These are phyloP conservation scores for Rhorus exstirpatorius DNA, from an alignment of 2,888 invertebrate genomes.

Conservation along the genomic window DNA sequence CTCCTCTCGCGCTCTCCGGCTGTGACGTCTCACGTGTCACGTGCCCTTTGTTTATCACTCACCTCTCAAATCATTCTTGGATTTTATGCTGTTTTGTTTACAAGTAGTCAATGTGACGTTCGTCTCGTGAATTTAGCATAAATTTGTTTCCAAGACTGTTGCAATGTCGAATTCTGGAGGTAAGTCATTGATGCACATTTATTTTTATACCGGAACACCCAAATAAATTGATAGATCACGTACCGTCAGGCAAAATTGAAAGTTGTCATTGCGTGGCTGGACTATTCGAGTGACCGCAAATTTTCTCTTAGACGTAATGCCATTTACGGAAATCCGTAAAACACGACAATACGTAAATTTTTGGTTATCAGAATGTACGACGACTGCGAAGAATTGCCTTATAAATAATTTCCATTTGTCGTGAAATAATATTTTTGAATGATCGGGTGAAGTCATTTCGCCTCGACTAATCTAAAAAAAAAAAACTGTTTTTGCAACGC, in stretches of 20 bases:
- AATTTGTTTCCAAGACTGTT: background rate
- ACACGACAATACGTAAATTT: too few relatives aligned
- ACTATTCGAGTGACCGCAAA: too few relatives aligned
- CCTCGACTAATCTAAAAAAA: constrained; percentile 9
- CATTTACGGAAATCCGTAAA: too few relatives aligned
- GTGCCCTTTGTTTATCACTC: constrained; percentile 15
- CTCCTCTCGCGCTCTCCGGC: background rate
- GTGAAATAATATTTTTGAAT: too few relatives aligned
- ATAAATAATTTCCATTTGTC: too few relatives aligned
- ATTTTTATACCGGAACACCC: background rate
- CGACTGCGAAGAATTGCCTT: too few relatives aligned
- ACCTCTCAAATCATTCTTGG: background rate
- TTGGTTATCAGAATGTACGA: too few relatives aligned
- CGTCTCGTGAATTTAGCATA: background rate
- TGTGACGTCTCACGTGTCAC: background rate
- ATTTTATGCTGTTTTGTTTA: constrained; percentile 5
- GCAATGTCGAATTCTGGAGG: constrained; percentile 52
- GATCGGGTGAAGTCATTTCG: too few relatives aligned
- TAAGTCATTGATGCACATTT: constrained; percentile 24
- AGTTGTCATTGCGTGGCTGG: too few relatives aligned
- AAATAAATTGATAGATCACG: background rate
- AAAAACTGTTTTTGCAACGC: too few relatives aligned
- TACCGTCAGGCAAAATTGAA: too few relatives aligned
- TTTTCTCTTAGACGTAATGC: too few relatives aligned
- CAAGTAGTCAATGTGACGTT: constrained; percentile 7